phyloP scores from a whole-genome alignment of 2,797 vertebrate genomes.

The Lagodon rhomboides region DNA sequence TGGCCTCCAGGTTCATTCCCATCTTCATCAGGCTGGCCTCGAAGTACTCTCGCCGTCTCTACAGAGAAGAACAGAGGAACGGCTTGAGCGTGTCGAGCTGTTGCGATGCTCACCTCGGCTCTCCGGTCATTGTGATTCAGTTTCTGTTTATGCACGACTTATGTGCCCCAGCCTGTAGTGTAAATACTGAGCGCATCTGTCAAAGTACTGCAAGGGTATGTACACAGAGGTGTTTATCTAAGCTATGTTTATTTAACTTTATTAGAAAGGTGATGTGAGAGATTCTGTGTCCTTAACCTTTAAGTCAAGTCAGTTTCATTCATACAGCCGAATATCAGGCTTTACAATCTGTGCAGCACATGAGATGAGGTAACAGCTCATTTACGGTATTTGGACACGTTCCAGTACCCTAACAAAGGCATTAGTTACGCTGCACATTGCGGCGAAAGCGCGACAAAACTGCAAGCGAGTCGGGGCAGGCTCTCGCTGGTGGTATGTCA shows the following conservation, averaged over 20 bases:
- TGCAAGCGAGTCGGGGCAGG: constrained; percentile 26
- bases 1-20: constrained; percentile 92
- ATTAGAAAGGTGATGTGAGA: too few species aligned
- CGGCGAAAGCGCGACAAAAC: neutral
- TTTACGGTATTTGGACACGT: neutral
- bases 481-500: constrained; percentile 13
- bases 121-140: neutral
- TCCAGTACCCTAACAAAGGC: neutral
- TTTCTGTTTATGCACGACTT: neutral
- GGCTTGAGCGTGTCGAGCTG: neutral
- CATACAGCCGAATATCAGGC: too few species aligned
- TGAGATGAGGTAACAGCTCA: neutral
- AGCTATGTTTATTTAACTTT: neutral
- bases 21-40: constrained; percentile 92
- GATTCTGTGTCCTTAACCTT: too few species aligned
- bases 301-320: neutral
- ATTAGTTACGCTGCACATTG: constrained; percentile 38
- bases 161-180: neutral
- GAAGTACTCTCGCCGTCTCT: constrained; percentile 91
- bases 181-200: constrained; percentile 8
- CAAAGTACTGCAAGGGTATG: neutral
- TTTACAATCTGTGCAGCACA: neutral
- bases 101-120: neutral
- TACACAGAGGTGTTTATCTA: neutral
- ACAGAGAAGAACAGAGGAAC: constrained; percentile 52